These are phyloP conservation scores for Leptopterna dolabrata DNA, from an alignment of 2,888 invertebrate genomes.

Conservation along the genomic window DNA sequence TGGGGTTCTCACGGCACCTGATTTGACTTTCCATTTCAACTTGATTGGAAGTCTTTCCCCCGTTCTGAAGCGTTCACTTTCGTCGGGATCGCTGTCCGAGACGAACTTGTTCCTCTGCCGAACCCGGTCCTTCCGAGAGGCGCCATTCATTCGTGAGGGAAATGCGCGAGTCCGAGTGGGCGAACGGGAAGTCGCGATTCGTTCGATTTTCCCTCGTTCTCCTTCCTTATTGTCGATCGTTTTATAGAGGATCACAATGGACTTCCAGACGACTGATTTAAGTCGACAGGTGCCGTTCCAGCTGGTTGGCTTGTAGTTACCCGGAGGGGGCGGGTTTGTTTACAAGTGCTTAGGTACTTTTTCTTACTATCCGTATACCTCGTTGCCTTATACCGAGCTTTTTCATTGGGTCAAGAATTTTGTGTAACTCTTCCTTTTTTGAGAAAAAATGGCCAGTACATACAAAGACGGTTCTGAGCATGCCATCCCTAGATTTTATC, in stretches of 20 bases:
- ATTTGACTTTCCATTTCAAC: conserved; percentile 1
- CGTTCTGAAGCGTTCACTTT: not conserved
- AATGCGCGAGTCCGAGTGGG: not conserved
- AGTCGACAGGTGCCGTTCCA: not conserved
- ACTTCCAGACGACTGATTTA: not conserved
- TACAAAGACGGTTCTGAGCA: no score
- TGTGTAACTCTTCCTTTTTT: no score
- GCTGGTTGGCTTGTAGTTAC: not conserved
- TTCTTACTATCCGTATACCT: no score
- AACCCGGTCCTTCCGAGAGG: not conserved
- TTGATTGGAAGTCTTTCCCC: not conserved
- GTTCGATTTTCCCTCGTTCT: not conserved
- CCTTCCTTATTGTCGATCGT: not conserved
- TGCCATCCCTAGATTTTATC: no score
- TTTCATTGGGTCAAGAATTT: no score
- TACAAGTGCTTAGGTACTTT: no score
- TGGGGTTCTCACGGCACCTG: not conserved
- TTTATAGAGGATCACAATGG: not conserved
- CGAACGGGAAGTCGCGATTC: not conserved
- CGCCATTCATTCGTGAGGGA: not conserved
- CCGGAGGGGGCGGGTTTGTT: no score
- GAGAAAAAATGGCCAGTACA: no score
- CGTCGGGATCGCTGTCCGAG: not conserved
- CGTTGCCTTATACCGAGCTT: no score
- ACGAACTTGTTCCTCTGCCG: not conserved